Base-by-base conservation (phyloP, 1,140 invertebrate genomes). In the Bicyclus anynana region DNA sequence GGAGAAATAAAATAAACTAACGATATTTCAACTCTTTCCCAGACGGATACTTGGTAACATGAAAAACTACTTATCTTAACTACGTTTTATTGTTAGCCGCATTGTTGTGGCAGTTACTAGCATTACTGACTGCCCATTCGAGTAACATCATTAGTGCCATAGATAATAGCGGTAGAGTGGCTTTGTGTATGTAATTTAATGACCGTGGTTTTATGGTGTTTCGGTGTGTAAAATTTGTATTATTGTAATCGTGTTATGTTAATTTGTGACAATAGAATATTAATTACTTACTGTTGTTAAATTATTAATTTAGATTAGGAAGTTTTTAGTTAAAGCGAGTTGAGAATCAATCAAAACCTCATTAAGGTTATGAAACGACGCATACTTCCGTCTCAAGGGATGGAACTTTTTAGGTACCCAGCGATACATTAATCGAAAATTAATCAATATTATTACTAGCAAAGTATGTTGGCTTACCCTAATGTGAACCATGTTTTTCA, bases 21-120 rank as follows among this genome's bases (percentile, higher is more conserved):
- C 29, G 20, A 21, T 55, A 37, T 47, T 55, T 54, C 40, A 60
- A 35, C 64, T 71, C 54, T 60, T 53, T 60, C 48, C 52, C 66
- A 72, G 65, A 67, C 69, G 70, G 53, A 54, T 55, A 63, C 65
- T 60, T 38, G 55, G 62, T 33, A 72, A 87, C 84, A 87, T 77
- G 83, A 79, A 82, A 87, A 87, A 80, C 79, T 86, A 87, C 84
- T 87, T 85, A 84, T 76, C 71, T 66, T 72, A 62, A 84, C 78
- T 82, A 78, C 65, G 68, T 77, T 84, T 82, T 77, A 82, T 84
- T 76, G 77, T 83, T 77, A 78, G 60, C 53, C 21, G 65, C 72
- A 78, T 78, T 85, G 73, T 82, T 75, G 75, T 81, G 77, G 76
- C 69, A 74, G 69, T 76, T 65, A 72, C 60, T 72, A 46, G 9